Conservation (phyloP, 1,140 invertebrate species). For the Panulirus ornatus region DNA sequence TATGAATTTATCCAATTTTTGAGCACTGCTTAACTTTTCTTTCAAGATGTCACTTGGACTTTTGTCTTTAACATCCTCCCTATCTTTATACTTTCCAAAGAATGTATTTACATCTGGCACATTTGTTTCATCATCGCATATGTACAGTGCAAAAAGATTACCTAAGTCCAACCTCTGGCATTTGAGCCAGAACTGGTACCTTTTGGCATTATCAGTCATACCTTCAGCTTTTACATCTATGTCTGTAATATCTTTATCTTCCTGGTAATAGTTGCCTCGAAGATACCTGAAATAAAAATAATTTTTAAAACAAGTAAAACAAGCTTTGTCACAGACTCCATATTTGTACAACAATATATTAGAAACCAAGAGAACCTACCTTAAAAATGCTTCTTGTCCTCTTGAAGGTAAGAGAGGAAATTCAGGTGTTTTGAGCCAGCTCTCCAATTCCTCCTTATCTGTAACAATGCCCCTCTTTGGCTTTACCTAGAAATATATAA, state of each 20-base stretch:
- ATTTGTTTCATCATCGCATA: background rate
- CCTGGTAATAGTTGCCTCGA: background rate
- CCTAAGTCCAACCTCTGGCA: background rate
- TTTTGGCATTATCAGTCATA: background rate
- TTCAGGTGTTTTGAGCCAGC: background rate
- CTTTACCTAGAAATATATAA: too few species aligned
- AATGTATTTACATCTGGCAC: background rate
- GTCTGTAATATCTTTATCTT: slow-evolving; percentile 18
- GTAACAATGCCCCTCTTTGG: background rate
- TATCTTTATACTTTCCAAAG: too few species aligned
- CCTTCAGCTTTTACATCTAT: slow-evolving; percentile 1
- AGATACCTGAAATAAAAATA: background rate
- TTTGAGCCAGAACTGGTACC: slow-evolving; percentile 36
- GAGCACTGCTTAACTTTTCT: background rate
- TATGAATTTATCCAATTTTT: slow-evolving; percentile 5
- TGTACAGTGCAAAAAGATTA: background rate
- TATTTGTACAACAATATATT: background rate
- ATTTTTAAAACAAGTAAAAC: background rate
- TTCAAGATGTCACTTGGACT: background rate
- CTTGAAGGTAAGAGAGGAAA: background rate
- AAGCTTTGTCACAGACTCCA: background rate
- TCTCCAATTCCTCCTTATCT: background rate
- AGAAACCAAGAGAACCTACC: background rate
- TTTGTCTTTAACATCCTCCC: background rate
- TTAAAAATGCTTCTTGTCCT: slow-evolving; percentile 22